These are phyloP conservation scores for Trogon surrucura DNA, from an alignment of 2,113 vertebrate species.

Conservation along the genomic window DNA sequence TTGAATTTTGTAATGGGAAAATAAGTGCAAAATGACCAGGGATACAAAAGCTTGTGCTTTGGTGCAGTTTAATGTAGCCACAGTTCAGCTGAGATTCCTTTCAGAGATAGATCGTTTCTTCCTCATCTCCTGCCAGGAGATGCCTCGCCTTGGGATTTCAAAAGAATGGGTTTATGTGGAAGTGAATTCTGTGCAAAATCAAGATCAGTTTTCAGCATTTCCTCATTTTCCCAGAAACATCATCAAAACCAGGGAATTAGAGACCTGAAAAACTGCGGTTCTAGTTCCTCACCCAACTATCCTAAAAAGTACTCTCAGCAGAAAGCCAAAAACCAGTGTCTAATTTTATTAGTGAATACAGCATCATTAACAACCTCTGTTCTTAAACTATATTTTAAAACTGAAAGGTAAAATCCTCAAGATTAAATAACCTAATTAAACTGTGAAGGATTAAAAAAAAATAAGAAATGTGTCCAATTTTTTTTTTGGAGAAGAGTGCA, in stretches of 20 bases:
- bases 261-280: not conserved
- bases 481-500: not conserved
- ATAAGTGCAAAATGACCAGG: not conserved
- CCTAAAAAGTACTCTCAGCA: not conserved
- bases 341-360: not conserved
- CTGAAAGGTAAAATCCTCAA: not conserved
- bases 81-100: not conserved
- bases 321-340: not conserved
- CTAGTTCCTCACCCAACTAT: not conserved
- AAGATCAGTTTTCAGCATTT: not conserved
- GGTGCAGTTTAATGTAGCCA: not conserved
- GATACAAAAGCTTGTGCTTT: not conserved
- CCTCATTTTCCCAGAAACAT: not conserved
- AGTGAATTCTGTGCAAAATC: not conserved
- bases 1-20: not conserved
- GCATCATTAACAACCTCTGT: not conserved
- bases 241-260: not conserved
- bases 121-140: not conserved
- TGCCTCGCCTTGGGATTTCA: not conserved
- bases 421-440: constrained; percentile 1
- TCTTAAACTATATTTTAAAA: constrained; percentile 4
- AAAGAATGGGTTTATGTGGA: not conserved
- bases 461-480: not conserved
- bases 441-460: not conserved
- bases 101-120: not conserved